Evolutionary conservation across 2,888 invertebrate species (phyloP).

Genomic region (Hydropsyche betteni): DNA sequence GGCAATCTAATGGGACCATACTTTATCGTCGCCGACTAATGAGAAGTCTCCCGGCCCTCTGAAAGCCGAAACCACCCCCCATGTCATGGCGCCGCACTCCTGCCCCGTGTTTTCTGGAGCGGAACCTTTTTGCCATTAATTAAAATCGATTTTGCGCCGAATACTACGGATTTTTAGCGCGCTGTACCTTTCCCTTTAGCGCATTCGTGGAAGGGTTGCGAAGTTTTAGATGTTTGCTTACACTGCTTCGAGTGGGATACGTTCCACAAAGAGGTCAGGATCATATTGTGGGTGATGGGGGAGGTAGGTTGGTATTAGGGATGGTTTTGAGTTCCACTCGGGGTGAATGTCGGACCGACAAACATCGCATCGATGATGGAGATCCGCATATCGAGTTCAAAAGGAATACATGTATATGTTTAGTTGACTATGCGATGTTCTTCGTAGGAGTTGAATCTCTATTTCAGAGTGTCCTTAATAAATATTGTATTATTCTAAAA

Average conservation of each 20-base stretch:
- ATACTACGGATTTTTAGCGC: constrained; percentile 2
- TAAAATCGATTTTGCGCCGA: constrained; percentile 29
- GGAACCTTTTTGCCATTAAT: constrained; percentile 33
- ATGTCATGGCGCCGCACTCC: neutral
- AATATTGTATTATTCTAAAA: too few species aligned
- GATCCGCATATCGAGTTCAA: too few species aligned
- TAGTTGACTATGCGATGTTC: too few species aligned
- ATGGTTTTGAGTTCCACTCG: too few species aligned
- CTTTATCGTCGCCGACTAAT: constrained; percentile 29
- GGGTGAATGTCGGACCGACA: too few species aligned
- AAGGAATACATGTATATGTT: too few species aligned
- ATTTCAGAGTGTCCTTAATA: too few species aligned
- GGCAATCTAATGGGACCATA: constrained; percentile 36
- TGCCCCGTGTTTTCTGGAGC: neutral
- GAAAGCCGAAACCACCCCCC: constrained; percentile 4
- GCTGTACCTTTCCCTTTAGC: neutral
- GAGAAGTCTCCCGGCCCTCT: constrained; percentile 24
- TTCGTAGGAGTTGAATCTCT: too few species aligned
- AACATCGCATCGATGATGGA: too few species aligned
- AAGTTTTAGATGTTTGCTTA: constrained; percentile 24
- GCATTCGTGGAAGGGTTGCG: neutral
- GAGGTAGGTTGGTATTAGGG: too few species aligned
- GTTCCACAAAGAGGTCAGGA: neutral
- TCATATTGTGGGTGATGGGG: too few species aligned
- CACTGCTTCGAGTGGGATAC: constrained; percentile 14